Base-by-base conservation (phyloP, 2,113 vertebrate genomes). In the Lophotis ruficrista region DNA sequence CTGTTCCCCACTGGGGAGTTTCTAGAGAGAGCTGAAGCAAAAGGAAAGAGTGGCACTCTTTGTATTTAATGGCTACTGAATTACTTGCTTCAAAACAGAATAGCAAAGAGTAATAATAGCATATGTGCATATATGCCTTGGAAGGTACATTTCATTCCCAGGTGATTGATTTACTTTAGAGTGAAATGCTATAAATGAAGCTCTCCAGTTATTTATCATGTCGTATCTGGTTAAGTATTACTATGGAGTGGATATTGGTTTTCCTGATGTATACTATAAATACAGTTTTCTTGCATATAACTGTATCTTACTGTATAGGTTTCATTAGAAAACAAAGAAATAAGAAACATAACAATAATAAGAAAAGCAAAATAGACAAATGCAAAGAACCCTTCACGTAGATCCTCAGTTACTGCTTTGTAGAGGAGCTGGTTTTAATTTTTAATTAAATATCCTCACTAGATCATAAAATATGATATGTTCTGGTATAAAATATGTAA, bases 391-490 rank as follows among this genome's bases (percentile, higher is more conserved):
- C 27, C 30, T 68, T 92, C 41, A 38, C 5, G 21, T 60, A 87
- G 53, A 76, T 78, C 19, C 60, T 91, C 71, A 73, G 28, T 64
- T 78, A 27, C 35, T 68, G 33, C 28, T 90, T 94, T 87, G 41
- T 33, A 91, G 57, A 75, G 43, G n/a, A 31, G 8, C n/a, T 2
- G 6, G 38, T 79, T 94, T 81, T 86, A 7, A 62, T 87, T 91
- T 94, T 86, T 77, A 88, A 89, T 94, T 90, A 79, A 90, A 90
- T 80, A 92, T 28, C 16, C 24, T 77, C 51, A 41, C 43, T 94
- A 68, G 86, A 79, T 84, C 51, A 21, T 45, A 83, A 87, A 80
- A 86, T 77, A 54, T 6, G 12, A 28, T 8, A 25, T 85, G 23
- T 69, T 93, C 82, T 77, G 71, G 6, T 88, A 28, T 70, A 72